Conservation (phyloP, 2,113 vertebrate species). For the Thunnus maccoyii region DNA sequence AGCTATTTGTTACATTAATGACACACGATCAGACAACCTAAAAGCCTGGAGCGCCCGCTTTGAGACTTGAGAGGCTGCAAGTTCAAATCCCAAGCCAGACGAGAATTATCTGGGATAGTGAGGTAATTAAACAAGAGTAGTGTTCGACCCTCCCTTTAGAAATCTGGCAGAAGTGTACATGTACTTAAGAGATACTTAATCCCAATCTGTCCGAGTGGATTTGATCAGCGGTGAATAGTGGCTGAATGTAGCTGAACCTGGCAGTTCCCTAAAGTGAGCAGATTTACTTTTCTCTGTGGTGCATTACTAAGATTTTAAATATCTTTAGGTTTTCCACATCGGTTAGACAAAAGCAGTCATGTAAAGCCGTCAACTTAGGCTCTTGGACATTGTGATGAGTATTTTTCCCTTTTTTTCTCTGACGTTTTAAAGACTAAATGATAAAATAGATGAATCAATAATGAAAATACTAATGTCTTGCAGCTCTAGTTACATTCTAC, state of each 20-base stretch:
- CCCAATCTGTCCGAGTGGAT: slow-evolving; percentile 8
- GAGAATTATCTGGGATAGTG: slow-evolving; percentile 6
- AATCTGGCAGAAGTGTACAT: background rate
- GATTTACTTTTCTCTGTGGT: too few relatives aligned
- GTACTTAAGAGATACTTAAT: slow-evolving; percentile 16
- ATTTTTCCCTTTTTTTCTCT: too few relatives aligned
- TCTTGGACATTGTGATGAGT: too few relatives aligned
- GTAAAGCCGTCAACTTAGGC: too few relatives aligned
- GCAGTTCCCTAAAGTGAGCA: background rate
- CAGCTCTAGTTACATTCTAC: too few relatives aligned
- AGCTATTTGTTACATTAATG: slow-evolving; percentile 49
- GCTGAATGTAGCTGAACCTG: background rate
- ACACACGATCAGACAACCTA: slow-evolving; percentile 35
- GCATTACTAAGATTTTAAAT: too few relatives aligned
- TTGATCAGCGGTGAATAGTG: background rate
- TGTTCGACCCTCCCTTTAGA: slow-evolving; percentile 6
- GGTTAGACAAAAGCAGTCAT: too few relatives aligned
- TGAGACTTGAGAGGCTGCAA: slow-evolving; percentile 22
- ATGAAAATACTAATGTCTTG: too few relatives aligned
- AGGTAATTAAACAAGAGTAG: slow-evolving; percentile 46
- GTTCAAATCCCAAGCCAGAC: slow-evolving; percentile 38
- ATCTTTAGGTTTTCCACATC: too few relatives aligned
- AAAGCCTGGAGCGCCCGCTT: slow-evolving; percentile 20
- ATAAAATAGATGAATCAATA: too few relatives aligned
- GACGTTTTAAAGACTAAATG: too few relatives aligned